These are phyloP conservation scores for Clarias batrachus DNA, from an alignment of 2,113 vertebrate genomes.

Conservation along the genomic window DNA sequence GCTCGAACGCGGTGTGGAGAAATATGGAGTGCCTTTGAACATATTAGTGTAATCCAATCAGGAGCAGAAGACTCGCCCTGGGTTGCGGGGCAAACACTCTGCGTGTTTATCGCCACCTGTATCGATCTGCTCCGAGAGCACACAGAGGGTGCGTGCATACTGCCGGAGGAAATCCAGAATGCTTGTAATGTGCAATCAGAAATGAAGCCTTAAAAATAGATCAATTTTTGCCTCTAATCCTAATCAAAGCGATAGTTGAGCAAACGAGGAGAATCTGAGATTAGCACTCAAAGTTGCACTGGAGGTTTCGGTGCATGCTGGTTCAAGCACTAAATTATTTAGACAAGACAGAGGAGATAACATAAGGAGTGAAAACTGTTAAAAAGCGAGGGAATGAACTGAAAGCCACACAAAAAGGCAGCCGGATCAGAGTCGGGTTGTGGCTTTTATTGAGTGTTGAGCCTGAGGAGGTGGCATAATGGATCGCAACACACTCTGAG, in stretches of 20 bases:
- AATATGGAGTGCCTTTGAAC: conserved; percentile 48
- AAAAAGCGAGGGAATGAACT: conserved; percentile 7
- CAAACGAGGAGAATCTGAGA: not conserved
- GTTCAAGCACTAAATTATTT: not conserved
- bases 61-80: conserved; percentile 19
- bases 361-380: not conserved
- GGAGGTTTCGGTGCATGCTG: not conserved
- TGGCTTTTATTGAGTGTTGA: conserved; percentile 37
- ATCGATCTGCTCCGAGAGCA: conserved; percentile 37
- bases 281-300: not conserved
- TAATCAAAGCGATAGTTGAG: not conserved
- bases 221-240: not conserved
- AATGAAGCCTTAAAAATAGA: not conserved
- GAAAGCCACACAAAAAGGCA: conserved; percentile 17
- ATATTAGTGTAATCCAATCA: conserved; percentile 54
- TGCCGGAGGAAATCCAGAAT: not conserved
- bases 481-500: conserved; percentile 4
- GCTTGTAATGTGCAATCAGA: not conserved
- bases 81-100: conserved; percentile 26
- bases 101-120: conserved; percentile 16
- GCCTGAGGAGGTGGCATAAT: conserved; percentile 13
- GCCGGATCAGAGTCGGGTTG: conserved; percentile 18
- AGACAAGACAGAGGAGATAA: not conserved
- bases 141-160: not conserved
- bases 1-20: not conserved